These are phyloP conservation scores for Tipula vernalis DNA, from an alignment of 2,888 invertebrate species.

Conservation along the genomic window DNA sequence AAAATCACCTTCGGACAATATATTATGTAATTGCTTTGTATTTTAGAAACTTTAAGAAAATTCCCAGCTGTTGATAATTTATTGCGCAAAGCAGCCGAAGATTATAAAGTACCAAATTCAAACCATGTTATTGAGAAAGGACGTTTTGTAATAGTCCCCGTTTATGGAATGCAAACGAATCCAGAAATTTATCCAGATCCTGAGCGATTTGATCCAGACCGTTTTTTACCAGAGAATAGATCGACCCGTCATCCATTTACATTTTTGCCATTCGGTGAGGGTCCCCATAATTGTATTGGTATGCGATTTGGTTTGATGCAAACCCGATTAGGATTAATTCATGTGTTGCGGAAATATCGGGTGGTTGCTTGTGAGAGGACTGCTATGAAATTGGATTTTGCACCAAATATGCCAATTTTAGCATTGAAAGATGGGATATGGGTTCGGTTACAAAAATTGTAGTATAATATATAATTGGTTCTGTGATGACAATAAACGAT, in stretches of 20 bases:
- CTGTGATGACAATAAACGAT: too few species aligned
- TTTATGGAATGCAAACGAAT: slow-evolving; percentile 26
- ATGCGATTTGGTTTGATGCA: slow-evolving; percentile 32
- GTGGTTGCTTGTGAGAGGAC: not conserved
- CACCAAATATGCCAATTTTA: not conserved
- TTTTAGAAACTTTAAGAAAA: slow-evolving; percentile 31
- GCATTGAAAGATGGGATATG: slow-evolving; percentile 10
- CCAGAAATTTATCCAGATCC: slow-evolving; percentile 28
- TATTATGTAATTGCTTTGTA: slow-evolving; percentile 21
- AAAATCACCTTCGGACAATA: too few species aligned
- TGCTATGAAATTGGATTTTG: slow-evolving; percentile 8
- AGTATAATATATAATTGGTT: too few species aligned
- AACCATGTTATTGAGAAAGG: slow-evolving; percentile 21
- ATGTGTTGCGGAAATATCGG: slow-evolving; percentile 18
- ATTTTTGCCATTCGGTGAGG: slow-evolving; percentile 29
- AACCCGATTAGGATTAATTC: slow-evolving; percentile 24
- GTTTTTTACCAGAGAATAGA: slow-evolving; percentile 24
- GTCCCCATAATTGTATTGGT: slow-evolving; percentile 30
- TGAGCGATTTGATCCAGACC: slow-evolving; percentile 28
- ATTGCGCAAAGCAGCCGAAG: slow-evolving; percentile 31
- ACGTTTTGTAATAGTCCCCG: slow-evolving; percentile 21
- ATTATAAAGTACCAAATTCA: slow-evolving; percentile 23
- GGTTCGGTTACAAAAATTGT: slow-evolving; percentile 16
- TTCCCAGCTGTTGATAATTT: slow-evolving; percentile 35
- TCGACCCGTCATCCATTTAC: slow-evolving; percentile 22